These are phyloP conservation scores for Bubo bubo DNA, from an alignment of 2,113 vertebrate species.

Conservation along the genomic window DNA sequence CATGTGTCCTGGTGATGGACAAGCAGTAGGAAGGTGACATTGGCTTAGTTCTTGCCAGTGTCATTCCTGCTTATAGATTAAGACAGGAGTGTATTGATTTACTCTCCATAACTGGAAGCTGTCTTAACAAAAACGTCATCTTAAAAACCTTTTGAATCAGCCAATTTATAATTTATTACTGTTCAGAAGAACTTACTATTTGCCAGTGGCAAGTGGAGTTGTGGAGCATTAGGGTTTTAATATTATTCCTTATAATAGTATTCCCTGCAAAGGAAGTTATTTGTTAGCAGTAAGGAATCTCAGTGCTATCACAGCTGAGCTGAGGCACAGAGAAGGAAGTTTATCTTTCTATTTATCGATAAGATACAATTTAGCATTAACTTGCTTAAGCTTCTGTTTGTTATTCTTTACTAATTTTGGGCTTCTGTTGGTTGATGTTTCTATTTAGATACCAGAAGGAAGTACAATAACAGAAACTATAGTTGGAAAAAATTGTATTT, in stretches of 20 bases:
- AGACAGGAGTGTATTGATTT: background rate
- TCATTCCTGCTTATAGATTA: background rate
- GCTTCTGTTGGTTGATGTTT: background rate
- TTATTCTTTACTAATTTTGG: background rate
- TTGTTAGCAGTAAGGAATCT: background rate
- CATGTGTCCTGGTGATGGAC: background rate
- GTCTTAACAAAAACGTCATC: background rate
- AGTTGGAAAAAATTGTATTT: background rate
- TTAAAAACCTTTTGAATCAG: background rate
- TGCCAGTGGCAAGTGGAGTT: background rate
- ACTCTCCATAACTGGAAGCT: background rate
- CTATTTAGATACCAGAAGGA: background rate
- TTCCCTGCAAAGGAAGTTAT: background rate
- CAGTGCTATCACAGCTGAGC: background rate
- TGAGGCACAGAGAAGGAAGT: background rate
- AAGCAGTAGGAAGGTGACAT: background rate
- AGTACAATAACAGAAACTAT: background rate
- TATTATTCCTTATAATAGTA: background rate
- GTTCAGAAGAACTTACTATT: background rate
- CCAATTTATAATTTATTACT: background rate
- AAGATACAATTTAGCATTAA: background rate
- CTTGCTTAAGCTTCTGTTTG: background rate
- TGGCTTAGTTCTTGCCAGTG: background rate
- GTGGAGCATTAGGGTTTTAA: background rate
- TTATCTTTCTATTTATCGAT: background rate